Conservation (phyloP, 2,113 vertebrate species). For the Varanus salvator region DNA sequence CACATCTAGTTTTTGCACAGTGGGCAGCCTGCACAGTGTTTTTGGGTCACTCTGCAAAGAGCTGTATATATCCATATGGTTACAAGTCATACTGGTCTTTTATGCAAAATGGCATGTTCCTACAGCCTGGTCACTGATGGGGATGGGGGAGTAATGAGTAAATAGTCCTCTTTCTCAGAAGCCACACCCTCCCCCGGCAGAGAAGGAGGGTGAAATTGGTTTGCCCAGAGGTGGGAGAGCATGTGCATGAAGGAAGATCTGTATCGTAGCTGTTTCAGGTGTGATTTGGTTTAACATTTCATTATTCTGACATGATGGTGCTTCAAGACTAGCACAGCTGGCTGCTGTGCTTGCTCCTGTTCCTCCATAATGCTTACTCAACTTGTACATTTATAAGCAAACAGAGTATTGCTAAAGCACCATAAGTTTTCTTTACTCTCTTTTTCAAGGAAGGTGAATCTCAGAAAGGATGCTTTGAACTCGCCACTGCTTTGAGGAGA, state of each 20-base stretch:
- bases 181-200: neutral
- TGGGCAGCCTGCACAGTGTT: neutral
- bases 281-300: neutral
- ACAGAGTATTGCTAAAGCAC: neutral
- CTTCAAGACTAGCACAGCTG: neutral
- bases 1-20: neutral
- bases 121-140: neutral
- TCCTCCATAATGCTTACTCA: neutral
- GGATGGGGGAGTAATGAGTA: neutral
- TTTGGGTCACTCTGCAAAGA: neutral
- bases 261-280: neutral
- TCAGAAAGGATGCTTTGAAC: neutral
- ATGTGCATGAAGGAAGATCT: neutral
- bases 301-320: neutral
- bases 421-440: neutral
- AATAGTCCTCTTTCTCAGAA: neutral
- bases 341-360: neutral
- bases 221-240: neutral
- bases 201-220: neutral
- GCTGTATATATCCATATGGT: neutral
- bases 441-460: neutral
- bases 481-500: neutral
- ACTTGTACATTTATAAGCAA: neutral
- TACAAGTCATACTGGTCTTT: neutral
- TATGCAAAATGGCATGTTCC: neutral